Evolutionary conservation across 2,113 vertebrate species (phyloP), one percentile per base, ranked within the genome.

Genomic region (Hippocampus guttulatus): DNA sequence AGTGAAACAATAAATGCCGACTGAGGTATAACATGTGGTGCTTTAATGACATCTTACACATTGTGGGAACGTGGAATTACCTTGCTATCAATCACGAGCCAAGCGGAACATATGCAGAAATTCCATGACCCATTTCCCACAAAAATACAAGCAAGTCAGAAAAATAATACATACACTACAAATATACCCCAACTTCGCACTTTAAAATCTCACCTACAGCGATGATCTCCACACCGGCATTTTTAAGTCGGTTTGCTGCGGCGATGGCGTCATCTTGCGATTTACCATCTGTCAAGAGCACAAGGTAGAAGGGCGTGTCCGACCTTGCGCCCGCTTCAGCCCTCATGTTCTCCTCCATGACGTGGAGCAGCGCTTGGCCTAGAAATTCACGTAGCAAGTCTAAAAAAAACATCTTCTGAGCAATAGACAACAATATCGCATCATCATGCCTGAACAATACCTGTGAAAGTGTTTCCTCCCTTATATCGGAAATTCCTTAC

Each of bases 391-490:
- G 47, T 14, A 74, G 12, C 27, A 14, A 15, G 1, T 16, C 33
- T 25, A 8, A 12, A 65, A 40, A 41, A 16, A 64, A 62, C 25
- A 58, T 25, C 7, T 61, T 30, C 16, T 20, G 27, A 18, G 23
- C 1, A 33, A 27, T 6, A 61, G 7, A 20, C 10, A 16, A 27
- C 25, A 18, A 27, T 16, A 27, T 18, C 30, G 8, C 15, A 18
- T 1, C 14, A 21, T 51, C 27, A n/a, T 12, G 25, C 25, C 25
- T 27, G 15, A 38, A 65, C 23, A 65, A 67, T 73, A 96, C 96
- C 97, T 89, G 96, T 98, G 38, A 98, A 95, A 0, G 96, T 97
- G 92, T 97, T 98, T 55, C 96, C 95, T 1, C 96, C 96, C 63
- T 94, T 97, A 80, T 97, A 98, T 54, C 85, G 88, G 77, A 99